Conservation (phyloP, 2,113 vertebrate species). For the Trachemys scripta region DNA sequence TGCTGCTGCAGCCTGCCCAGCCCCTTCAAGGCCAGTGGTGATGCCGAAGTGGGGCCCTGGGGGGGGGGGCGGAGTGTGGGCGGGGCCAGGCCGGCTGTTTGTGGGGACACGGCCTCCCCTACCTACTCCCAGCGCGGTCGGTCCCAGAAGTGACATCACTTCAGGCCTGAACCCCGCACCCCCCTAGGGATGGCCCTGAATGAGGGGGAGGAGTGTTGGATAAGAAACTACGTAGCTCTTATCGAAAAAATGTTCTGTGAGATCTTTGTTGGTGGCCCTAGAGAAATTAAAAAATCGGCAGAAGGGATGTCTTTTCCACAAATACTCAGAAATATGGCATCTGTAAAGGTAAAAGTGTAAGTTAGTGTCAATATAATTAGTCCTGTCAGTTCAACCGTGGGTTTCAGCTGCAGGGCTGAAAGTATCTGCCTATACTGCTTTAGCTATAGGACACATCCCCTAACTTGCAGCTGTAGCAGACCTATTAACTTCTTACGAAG, state of each 20-base stretch:
- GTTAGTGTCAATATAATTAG: neutral
- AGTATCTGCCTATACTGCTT: neutral
- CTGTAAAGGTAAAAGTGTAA: neutral
- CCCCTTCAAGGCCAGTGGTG: too few relatives aligned
- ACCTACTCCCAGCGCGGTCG: too few relatives aligned
- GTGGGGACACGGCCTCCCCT: too few relatives aligned
- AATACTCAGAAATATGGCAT: neutral
- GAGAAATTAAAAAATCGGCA: neutral
- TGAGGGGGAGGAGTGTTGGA: neutral
- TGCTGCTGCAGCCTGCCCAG: too few relatives aligned
- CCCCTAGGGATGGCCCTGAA: too few relatives aligned
- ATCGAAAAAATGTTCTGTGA: neutral
- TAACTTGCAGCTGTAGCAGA: neutral
- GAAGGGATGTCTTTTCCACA: neutral
- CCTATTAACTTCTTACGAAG: neutral
- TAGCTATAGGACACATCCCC: neutral
- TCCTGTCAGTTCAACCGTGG: neutral
- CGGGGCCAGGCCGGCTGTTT: too few relatives aligned
- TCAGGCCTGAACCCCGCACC: too few relatives aligned
- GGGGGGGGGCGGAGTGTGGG: too few relatives aligned
- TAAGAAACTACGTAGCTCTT: neutral
- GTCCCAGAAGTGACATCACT: too few relatives aligned
- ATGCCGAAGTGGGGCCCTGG: too few relatives aligned
- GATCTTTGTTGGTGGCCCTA: neutral
- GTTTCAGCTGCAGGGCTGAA: neutral